Percentiles rank a stretch among this genome's conserved stretches.
Conservation (phyloP, 2,888 invertebrate species). For the Aporophyla nigra region DNA sequence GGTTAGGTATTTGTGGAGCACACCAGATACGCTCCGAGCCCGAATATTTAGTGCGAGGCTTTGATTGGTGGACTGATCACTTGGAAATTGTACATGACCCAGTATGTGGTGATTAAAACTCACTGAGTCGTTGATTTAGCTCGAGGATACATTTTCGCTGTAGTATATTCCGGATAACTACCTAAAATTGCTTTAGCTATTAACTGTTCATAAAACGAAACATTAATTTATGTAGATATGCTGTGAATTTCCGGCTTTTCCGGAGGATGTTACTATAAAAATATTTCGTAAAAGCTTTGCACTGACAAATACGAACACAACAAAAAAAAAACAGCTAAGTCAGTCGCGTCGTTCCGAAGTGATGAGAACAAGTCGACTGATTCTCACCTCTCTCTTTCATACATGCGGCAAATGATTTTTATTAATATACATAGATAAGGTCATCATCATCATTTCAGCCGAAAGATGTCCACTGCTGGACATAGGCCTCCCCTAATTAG, state of each 20-base stretch:
- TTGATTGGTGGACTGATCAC: constrained; percentile 64
- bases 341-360: not conserved
- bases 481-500: no score
- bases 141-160: constrained; percentile 5
- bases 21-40: constrained; percentile 52
- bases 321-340: not conserved
- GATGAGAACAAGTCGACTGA: not conserved
- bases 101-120: constrained; percentile 43
- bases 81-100: constrained; percentile 58
- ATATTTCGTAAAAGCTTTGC: not conserved
- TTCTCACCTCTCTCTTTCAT: not conserved
- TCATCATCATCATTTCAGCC: no score
- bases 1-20: constrained; percentile 69
- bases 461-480: no score
- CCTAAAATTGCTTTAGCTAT: not conserved
- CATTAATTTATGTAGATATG: not conserved
- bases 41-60: constrained; percentile 62
- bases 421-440: not conserved
- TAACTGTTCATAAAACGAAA: not conserved
- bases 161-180: not conserved
- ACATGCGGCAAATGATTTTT: not conserved
- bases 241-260: not conserved
- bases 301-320: no score
- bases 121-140: constrained; percentile 22
- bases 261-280: not conserved